These are phyloP conservation scores for Eristalis intricaria DNA, from an alignment of 2,888 invertebrate genomes.

Conservation along the genomic window DNA sequence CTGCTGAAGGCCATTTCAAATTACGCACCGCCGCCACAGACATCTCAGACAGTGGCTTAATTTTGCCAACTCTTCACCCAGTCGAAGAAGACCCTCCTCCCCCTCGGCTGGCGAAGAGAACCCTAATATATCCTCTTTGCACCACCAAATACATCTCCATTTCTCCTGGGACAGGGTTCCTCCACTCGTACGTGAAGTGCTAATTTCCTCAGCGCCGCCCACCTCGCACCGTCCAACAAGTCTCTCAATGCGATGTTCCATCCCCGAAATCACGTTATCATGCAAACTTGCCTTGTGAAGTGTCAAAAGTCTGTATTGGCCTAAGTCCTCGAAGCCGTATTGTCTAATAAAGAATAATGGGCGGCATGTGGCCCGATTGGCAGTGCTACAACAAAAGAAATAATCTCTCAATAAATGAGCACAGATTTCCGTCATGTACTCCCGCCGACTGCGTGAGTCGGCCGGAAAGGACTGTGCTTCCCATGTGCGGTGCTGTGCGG, in stretches of 20 bases:
- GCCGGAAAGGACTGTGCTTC: background rate
- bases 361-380: constrained; percentile 33
- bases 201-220: constrained; percentile 21
- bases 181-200: background rate
- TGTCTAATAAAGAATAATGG: constrained; percentile 63
- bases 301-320: constrained; percentile 16
- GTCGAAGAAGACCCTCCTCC: background rate
- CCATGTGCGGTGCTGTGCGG: background rate
- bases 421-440: constrained; percentile 49
- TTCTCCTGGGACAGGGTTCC: background rate
- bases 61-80: background rate
- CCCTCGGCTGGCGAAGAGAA: background rate
- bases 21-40: too few species aligned
- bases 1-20: too few species aligned
- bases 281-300: constrained; percentile 30
- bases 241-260: background rate
- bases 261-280: constrained; percentile 29
- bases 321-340: constrained; percentile 23
- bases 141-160: background rate
- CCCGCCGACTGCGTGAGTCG: background rate
- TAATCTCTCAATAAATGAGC: constrained; percentile 68
- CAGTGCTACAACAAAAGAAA: constrained; percentile 35
- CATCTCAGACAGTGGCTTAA: too few species aligned
- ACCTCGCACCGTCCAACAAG: constrained; percentile 2
- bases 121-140: background rate